Percentiles rank a stretch among this genome's conserved stretches.
Conservation (phyloP, 2,113 vertebrate genomes). For the Parotia lawesii region DNA sequence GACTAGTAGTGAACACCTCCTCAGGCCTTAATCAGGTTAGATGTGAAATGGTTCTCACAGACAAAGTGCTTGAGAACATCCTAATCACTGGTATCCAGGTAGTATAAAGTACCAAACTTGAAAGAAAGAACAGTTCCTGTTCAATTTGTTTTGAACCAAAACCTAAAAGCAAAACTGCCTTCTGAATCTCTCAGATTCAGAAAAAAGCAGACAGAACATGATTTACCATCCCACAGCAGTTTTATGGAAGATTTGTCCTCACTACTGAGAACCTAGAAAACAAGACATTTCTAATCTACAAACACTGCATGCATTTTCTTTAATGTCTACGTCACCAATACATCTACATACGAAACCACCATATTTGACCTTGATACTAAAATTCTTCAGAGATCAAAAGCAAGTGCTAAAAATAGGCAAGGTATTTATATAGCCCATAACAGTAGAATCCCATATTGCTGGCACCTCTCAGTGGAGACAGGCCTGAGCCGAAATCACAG, state of each 20-base stretch:
- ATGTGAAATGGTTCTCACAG: not conserved
- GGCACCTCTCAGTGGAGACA: slow-evolving; percentile 6
- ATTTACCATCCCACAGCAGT: not conserved
- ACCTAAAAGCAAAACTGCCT: not conserved
- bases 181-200: not conserved
- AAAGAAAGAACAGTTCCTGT: not conserved
- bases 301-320: not conserved
- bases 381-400: slow-evolving; percentile 54
- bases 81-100: not conserved
- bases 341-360: not conserved
- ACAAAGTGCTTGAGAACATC: not conserved
- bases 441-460: not conserved
- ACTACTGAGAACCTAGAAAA: not conserved
- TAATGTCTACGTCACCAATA: not conserved
- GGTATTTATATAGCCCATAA: not conserved
- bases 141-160: not conserved
- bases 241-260: not conserved
- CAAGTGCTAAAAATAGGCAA: slow-evolving; percentile 27
- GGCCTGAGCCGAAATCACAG: not conserved
- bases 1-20: not conserved
- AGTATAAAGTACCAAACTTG: not conserved
- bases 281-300: not conserved
- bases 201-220: not conserved
- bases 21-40: not conserved
- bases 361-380: slow-evolving; percentile 46